Conservation (phyloP, 2,888 invertebrate species). For the Criorhina ranunculi region DNA sequence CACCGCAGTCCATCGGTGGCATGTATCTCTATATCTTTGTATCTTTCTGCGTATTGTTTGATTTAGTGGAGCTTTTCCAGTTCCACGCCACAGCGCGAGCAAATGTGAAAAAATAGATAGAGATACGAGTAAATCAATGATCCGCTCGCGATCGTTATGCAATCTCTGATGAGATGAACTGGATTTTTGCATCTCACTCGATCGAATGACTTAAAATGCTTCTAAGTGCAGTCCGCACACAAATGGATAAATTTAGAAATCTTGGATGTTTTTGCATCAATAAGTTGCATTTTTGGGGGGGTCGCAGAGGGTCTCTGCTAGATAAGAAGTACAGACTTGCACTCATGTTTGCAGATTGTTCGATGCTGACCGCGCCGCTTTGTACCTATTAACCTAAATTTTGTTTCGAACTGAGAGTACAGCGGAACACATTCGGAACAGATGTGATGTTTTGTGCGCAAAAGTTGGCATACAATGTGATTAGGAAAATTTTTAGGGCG, state of each 20-base stretch:
- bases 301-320: conserved; percentile 6
- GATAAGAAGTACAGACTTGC: conserved; percentile 69
- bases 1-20: conserved; percentile 25
- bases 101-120: conserved; percentile 48
- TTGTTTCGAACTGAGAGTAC: conserved; percentile 35
- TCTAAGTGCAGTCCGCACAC: conserved; percentile 57
- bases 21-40: conserved; percentile 6
- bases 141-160: conserved; percentile 56
- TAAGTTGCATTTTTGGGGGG: conserved; percentile 9
- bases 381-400: conserved; percentile 75
- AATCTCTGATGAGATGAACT: conserved; percentile 49
- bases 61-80: conserved; percentile 52
- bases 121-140: no score
- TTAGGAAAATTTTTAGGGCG: conserved; percentile 50
- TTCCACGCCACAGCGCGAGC: neutral
- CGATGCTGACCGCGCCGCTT: conserved; percentile 42
- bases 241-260: conserved; percentile 60
- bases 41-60: conserved; percentile 42
- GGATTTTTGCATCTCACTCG: conserved; percentile 23
- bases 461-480: neutral
- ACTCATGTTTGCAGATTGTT: conserved; percentile 72
- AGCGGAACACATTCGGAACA: conserved; percentile 14
- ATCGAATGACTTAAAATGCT: conserved; percentile 42
- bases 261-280: conserved; percentile 6
- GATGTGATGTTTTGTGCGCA: neutral